Evolutionary conservation across 1,140 invertebrate genomes (phyloP).

Genomic region (Drosophila grimshawi): DNA sequence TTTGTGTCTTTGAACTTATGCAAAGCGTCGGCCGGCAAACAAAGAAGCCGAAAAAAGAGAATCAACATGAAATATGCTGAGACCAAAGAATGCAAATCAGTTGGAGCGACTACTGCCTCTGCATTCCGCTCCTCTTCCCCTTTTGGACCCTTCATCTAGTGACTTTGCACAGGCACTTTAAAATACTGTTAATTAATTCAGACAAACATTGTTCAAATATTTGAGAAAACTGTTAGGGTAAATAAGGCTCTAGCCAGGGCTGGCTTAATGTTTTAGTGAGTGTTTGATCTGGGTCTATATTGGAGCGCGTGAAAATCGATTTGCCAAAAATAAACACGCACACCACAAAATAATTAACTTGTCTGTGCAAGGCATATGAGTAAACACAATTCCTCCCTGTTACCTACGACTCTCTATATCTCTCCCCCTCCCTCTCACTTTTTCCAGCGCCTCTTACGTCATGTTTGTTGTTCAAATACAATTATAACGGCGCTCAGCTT

Average conservation of each 20-base stretch:
- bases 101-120: neutral
- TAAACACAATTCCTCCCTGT: slow-evolving; percentile 60
- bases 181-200: slow-evolving; percentile 78
- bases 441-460: slow-evolving; percentile 30
- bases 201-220: slow-evolving; percentile 79
- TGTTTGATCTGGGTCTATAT: slow-evolving; percentile 13
- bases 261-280: slow-evolving; percentile 13
- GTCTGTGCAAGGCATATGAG: slow-evolving; percentile 79
- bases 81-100: slow-evolving; percentile 47
- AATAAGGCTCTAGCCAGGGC: slow-evolving; percentile 11
- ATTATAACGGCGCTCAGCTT: slow-evolving; percentile 40
- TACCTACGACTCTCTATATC: slow-evolving; percentile 5
- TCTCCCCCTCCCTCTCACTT: neutral
- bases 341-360: slow-evolving; percentile 78
- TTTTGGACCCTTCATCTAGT: neutral
- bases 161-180: slow-evolving; percentile 32
- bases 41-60: slow-evolving; percentile 23
- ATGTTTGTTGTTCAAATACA: slow-evolving; percentile 72
- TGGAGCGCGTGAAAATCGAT: slow-evolving; percentile 73
- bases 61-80: slow-evolving; percentile 65
- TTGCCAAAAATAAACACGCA: slow-evolving; percentile 72
- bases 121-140: neutral
- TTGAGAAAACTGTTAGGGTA: slow-evolving; percentile 54
- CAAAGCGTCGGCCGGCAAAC: slow-evolving; percentile 64
- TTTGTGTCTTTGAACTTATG: slow-evolving; percentile 59